These are phyloP conservation scores for Coregonus ussuriensis DNA, from an alignment of 2,797 vertebrate genomes.

Conservation along the genomic window DNA sequence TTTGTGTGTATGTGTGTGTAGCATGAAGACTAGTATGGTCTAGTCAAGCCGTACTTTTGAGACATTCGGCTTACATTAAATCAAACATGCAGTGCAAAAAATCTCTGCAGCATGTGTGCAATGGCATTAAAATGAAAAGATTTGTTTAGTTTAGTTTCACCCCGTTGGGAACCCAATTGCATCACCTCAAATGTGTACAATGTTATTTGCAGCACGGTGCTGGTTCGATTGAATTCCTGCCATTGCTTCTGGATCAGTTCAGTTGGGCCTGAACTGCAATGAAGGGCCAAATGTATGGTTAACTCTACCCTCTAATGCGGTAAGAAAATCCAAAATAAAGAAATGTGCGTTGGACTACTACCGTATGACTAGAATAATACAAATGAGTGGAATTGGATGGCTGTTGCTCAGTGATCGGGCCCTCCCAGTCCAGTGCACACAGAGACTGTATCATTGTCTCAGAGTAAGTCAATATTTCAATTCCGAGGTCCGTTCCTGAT, in stretches of 20 bases:
- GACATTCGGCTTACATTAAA: background rate
- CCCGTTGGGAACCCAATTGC: background rate
- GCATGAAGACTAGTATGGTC: background rate
- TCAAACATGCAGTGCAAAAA: background rate
- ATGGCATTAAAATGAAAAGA: background rate
- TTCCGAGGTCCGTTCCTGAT: conserved; percentile 65
- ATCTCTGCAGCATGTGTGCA: background rate
- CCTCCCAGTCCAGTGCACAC: conserved; percentile 47
- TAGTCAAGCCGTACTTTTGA: background rate
- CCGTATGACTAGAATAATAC: background rate
- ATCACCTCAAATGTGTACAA: background rate
- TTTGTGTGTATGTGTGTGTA: background rate
- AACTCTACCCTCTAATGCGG: background rate
- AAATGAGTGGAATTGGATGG: conserved; percentile 43
- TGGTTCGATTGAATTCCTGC: background rate
- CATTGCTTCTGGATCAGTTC: background rate
- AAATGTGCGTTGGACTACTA: background rate
- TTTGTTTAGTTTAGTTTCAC: background rate
- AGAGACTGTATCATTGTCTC: conserved; percentile 62
- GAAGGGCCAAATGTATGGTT: conserved; percentile 41
- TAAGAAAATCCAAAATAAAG: conserved; percentile 4
- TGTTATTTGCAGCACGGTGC: background rate
- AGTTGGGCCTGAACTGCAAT: background rate
- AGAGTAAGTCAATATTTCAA: conserved; percentile 67
- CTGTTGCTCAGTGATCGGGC: conserved; percentile 46